Evolutionary conservation across 1,140 invertebrate genomes (phyloP).

Genomic region (Zaprionus africanus): DNA sequence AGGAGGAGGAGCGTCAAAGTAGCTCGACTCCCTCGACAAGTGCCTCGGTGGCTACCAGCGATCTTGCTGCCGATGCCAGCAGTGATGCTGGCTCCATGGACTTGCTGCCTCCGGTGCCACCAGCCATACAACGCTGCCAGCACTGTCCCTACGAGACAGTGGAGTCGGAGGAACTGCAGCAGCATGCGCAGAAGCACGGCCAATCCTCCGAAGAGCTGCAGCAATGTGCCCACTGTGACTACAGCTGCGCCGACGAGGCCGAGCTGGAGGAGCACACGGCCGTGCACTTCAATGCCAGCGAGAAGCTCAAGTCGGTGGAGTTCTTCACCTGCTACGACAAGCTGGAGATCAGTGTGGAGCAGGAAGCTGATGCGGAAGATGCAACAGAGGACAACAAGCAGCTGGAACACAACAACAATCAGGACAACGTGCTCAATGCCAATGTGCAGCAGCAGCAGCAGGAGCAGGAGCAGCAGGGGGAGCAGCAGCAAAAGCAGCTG

Average conservation of each 20-base stretch:
- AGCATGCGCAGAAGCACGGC: conserved; percentile 88
- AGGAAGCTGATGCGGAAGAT: conserved; percentile 26
- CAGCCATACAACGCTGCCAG: conserved; percentile 88
- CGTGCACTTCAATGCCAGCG: conserved; percentile 77
- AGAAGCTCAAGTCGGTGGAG: conserved; percentile 75
- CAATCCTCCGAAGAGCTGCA: conserved; percentile 87
- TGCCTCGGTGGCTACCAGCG: conserved; percentile 74
- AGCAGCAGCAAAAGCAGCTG: neutral
- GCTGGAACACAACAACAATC: conserved; percentile 69
- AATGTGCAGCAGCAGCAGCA: conserved; percentile 41
- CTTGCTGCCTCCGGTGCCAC: conserved; percentile 85
- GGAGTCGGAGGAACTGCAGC: conserved; percentile 55
- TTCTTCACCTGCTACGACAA: conserved; percentile 80
- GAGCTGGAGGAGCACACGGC: conserved; percentile 73
- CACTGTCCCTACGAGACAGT: conserved; percentile 85
- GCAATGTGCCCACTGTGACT: conserved; percentile 93
- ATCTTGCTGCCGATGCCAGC: conserved; percentile 68
- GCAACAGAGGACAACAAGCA: conserved; percentile 30
- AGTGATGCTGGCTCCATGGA: conserved; percentile 67
- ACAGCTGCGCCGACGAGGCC: conserved; percentile 86
- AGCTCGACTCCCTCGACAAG: conserved; percentile 69
- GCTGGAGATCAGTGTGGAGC: conserved; percentile 76
- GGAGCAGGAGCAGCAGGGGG: neutral
- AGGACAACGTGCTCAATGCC: conserved; percentile 70
- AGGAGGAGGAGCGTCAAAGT: conserved; percentile 59